Base-by-base conservation (phyloP, 2,888 invertebrate genomes). In the Nomada flava region DNA sequence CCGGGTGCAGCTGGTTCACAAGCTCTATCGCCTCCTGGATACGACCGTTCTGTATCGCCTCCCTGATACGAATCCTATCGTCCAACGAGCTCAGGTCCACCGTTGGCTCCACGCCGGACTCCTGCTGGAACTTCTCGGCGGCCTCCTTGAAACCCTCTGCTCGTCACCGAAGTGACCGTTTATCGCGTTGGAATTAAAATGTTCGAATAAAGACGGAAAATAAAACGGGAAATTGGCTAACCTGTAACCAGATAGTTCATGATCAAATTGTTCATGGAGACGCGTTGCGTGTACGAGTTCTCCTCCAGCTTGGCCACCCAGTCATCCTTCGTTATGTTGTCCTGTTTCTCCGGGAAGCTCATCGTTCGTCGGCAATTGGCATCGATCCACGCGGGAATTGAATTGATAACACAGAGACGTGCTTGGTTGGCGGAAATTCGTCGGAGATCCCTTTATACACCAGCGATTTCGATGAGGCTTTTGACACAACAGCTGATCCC, bases 201-300 rank as follows among this genome's bases (percentile, higher is more conserved):
- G 53, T 9, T 53, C 53, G 53, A 2, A 53, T 4, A 5, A n/a
- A 9, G 0, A 1, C 15, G 5, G 13, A n/a, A 10, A 0, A 42
- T 5, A 10, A 47, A 42, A 36, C 29, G 29, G 0, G 5, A 55
- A 52, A 68, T 7, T 7, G 36, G 53, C 92, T 94, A 94, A 98
- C 98, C 98, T 94, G 98, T 99, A 60, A 99, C 98, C 91, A 99
- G 95, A 94, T 99, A 99, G 94, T 99, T 99, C 99, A 99, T 99
- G 88, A 99, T 98, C 85, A 99, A 95, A 94, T 98, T 97, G 94
- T 99, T 99, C 98, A 99, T 98, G 90, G 98, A 98, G 59, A 97
- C 96, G 89, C 98, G 95, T 74, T 98, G 98, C 89, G 98, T 96
- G 90, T 98, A 97, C 87, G 96, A 95, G 84, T 96, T 95, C 67